A percentile compares a stretch with the other conserved stretches of the same genome.
Conservation (phyloP, 2,888 invertebrate genomes). For the Monochamus alternatus region DNA sequence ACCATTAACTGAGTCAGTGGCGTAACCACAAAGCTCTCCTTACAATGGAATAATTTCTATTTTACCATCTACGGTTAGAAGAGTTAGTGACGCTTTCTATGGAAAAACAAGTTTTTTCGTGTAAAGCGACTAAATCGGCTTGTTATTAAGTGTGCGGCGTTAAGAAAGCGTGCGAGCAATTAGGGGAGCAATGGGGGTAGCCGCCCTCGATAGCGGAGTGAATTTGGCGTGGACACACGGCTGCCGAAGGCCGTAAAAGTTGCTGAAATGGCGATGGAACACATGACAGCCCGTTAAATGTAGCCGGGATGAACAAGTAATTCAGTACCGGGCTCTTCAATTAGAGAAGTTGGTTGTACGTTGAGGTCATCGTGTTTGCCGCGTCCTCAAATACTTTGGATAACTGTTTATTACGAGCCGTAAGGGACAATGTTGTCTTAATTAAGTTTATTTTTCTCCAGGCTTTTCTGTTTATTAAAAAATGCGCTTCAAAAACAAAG, state of each 20-base stretch:
- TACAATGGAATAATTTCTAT: too few species aligned
- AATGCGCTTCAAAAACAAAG: too few species aligned
- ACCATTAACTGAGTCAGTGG: not conserved
- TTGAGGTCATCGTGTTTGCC: slow-evolving; percentile 61
- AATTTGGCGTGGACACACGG: slow-evolving; percentile 49
- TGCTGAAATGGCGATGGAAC: slow-evolving; percentile 61
- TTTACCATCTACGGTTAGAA: too few species aligned
- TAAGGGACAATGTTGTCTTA: slow-evolving; percentile 65
- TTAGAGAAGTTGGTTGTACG: slow-evolving; percentile 69
- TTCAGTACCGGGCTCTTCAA: slow-evolving; percentile 70
- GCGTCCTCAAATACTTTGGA: slow-evolving; percentile 59
- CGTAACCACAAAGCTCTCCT: too few species aligned
- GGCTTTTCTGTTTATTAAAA: not conserved
- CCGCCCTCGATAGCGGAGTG: slow-evolving; percentile 39
- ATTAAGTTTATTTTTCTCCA: slow-evolving; percentile 57
- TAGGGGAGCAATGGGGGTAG: slow-evolving; percentile 32
- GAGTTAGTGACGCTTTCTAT: too few species aligned
- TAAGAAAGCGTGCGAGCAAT: slow-evolving; percentile 15
- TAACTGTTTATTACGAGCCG: slow-evolving; percentile 62
- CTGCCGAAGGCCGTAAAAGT: slow-evolving; percentile 61
- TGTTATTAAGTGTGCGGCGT: slow-evolving; percentile 16
- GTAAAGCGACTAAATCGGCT: not conserved
- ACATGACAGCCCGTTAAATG: slow-evolving; percentile 68
- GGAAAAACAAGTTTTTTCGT: too few species aligned
- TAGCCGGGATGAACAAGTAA: slow-evolving; percentile 69